A percentile compares a stretch with the other conserved stretches of the same genome.
phyloP scores from a whole-genome alignment of 2,888 invertebrate species.

The Ophioninae sp. region DNA sequence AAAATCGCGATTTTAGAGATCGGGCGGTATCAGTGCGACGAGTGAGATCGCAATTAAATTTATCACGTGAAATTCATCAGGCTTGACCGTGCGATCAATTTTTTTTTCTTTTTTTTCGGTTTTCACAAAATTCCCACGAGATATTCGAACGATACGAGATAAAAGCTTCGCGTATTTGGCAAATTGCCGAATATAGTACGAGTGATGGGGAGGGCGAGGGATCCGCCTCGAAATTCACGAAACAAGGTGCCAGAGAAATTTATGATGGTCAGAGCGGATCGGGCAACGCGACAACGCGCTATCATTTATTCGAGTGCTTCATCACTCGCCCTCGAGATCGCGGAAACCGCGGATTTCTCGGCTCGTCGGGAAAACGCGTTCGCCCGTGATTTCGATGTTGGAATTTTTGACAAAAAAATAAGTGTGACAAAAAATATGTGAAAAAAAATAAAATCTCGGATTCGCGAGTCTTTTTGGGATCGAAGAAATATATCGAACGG shows the following conservation, averaged over 20 bases:
- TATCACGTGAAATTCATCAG: slow-evolving; percentile 8
- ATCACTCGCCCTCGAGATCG: slow-evolving; percentile 14
- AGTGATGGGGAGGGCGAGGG: background rate
- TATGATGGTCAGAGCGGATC: slow-evolving; percentile 25
- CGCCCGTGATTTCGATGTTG: background rate
- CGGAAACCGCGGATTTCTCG: slow-evolving; percentile 21
- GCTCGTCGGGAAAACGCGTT: background rate
- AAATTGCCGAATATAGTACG: slow-evolving; percentile 44
- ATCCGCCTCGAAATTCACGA: slow-evolving; percentile 23
- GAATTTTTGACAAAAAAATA: background rate
- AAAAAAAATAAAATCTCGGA: no score
- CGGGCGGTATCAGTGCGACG: background rate
- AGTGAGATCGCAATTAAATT: slow-evolving; percentile 6
- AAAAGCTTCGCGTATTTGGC: slow-evolving; percentile 31
- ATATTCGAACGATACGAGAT: slow-evolving; percentile 1
- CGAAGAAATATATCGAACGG: no score
- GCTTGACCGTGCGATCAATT: background rate
- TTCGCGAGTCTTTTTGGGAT: no score
- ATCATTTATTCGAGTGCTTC: slow-evolving; percentile 31
- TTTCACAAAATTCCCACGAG: background rate
- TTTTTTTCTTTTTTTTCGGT: background rate
- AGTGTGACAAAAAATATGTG: no score
- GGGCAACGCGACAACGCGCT: slow-evolving; percentile 25
- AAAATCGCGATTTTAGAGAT: background rate
- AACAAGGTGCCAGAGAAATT: slow-evolving; percentile 38